Base-by-base conservation (phyloP, 2,797 vertebrate species). In the Tapirus indicus region DNA sequence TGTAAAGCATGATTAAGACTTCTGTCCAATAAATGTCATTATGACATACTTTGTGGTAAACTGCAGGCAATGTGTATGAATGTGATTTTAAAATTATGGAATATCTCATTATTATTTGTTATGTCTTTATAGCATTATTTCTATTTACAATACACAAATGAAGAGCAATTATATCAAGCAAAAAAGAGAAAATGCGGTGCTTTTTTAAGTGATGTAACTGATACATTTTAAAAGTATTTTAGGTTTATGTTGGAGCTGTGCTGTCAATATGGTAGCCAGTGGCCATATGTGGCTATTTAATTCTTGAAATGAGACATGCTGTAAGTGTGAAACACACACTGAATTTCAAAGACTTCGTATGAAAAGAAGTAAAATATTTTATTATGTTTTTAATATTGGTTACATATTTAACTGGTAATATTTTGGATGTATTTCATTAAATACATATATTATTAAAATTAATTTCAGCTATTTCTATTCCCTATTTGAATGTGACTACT, bases 281-380 rank as follows among this genome's bases (percentile, higher is more conserved):
- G 68, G 49, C 23, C 23, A n/a, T 29, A 62, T 38, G 74, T 69
- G 20, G 23, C 35, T 83, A 13, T 66, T 58, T 38, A 92, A 66
- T n/a, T 7, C 5, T 44, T 79, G 7, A 72, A 79, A 49, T 85
- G 35, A 78, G 44, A 72, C 11, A 0, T 32, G 14, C 13, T 47
- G 2, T 85, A 72, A 84, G n/a, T 75, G 16, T 54, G 68, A 87
- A 88, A 80, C 20, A 62, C 5, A 64, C 32, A 56, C 0, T 68
- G 11, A 52, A 69, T 62, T 90, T 93, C 82, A 71, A 91, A 95
- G 25, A 77, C 20, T 90, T 86, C 54, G 54, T 80, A 75, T 62
- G 68, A 80, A 90, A 66, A 47, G 13, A 94, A 60, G 49, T 47
- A 80, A 60, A 79, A 68, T 66, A 72, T 35, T 88, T 41, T 75